Evolutionary conservation across 1,140 invertebrate species (phyloP).

Genomic region (Scaptomyza montana): DNA sequence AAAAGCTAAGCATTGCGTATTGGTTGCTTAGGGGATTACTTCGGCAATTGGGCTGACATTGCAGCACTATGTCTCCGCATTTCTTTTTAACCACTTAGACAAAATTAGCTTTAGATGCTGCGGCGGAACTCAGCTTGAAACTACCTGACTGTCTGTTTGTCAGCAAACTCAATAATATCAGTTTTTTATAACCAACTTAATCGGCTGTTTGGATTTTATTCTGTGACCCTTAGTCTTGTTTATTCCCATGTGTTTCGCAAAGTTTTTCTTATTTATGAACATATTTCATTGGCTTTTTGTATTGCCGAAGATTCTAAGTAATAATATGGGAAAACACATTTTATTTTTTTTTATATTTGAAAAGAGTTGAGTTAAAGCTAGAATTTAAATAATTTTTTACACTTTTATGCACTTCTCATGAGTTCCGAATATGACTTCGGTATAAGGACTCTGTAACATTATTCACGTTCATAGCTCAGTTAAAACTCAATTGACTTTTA

Average conservation of each 20-base stretch:
- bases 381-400: too few species aligned
- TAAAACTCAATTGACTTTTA: too few species aligned
- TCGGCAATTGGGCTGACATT: slow-evolving; percentile 52
- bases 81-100: slow-evolving; percentile 72
- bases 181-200: slow-evolving; percentile 12
- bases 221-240: neutral
- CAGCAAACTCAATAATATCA: slow-evolving; percentile 26
- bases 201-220: slow-evolving; percentile 2
- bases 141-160: slow-evolving; percentile 29
- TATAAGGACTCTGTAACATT: too few species aligned
- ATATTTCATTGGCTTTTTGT: too few species aligned
- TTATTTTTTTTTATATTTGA: too few species aligned
- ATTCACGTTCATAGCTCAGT: too few species aligned
- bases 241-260: neutral
- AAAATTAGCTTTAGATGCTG: slow-evolving; percentile 64
- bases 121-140: slow-evolving; percentile 1
- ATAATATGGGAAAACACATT: too few species aligned
- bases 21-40: slow-evolving; percentile 38
- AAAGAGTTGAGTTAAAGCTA: too few species aligned
- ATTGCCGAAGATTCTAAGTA: too few species aligned
- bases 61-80: slow-evolving; percentile 67
- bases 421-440: too few species aligned
- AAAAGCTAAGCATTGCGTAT: slow-evolving; percentile 29
- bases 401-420: too few species aligned
- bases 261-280: too few species aligned